Evolutionary conservation across 2,113 vertebrate species (phyloP), one percentile per base, ranked within the genome.

Genomic region (Pardalotus punctatus): DNA sequence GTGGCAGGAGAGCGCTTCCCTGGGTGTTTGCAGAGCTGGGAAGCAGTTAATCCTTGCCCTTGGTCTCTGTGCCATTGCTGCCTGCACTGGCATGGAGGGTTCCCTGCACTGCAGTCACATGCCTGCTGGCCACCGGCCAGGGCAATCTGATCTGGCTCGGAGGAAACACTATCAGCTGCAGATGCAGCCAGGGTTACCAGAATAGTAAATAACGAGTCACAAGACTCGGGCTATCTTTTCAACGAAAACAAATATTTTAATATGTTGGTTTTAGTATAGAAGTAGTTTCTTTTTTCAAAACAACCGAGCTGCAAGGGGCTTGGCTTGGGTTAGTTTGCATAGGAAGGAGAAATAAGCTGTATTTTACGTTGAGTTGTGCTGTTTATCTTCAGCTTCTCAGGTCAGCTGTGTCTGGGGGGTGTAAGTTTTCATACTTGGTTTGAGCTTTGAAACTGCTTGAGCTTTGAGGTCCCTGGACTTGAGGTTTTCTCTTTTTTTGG

Each of bases 151-250:
- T 97, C 96, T 81, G 94, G 81, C 81, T 93, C 91, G 25, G 94
- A 98, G 97, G 97, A 98, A 98, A 98, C 97, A 97, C 96, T 98
- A 98, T 98, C 98, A 97, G 93, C 90, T 94, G 94, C 97, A 98
- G 97, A 98, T 98, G 96, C 98, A 97, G 98, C 97, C 97, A 98
- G 96, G 81, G 94, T 97, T 97, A 98, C 98, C 98, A 98, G 98
- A 99, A 99, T 99, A 98, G 98, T 98, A 98, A 98, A 99, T 98
- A 99, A 97, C 97, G 90, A 98, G 97, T 96, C 95, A 98, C 97
- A 97, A 94, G 96, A 97, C 97, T 92, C 31, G 36, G 96, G 87
- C 97, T 97, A 93, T 95, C 94, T 97, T 95, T 97, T 94, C 84
- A 77, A 94, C 88, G 71, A 98, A 98, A 98, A 98, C 98, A 97